These are phyloP conservation scores for Apoderus coryli DNA, from an alignment of 2,888 invertebrate genomes.

Conservation along the genomic window DNA sequence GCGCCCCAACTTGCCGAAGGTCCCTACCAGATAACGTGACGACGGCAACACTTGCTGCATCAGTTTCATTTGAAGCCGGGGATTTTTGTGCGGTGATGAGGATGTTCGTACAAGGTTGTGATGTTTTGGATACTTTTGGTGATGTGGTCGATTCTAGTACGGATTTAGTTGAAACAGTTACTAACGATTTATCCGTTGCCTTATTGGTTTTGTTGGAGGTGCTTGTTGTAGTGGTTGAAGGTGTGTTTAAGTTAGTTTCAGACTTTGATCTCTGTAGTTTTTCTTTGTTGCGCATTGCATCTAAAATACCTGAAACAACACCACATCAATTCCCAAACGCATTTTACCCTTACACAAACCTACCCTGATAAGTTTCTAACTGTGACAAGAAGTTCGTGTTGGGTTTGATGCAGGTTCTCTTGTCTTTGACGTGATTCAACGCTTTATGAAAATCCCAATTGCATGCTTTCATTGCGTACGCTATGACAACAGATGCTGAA, in stretches of 20 bases:
- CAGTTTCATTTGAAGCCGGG: no score
- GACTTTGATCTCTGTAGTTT: constrained; percentile 86
- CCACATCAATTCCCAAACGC: no score
- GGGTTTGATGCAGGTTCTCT: constrained; percentile 88
- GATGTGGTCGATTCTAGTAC: no score
- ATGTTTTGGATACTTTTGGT: constrained; percentile 43
- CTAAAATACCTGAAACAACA: constrained; percentile 40
- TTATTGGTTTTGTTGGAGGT: constrained; percentile 35
- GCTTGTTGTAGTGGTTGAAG: constrained; percentile 27
- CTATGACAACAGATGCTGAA: constrained; percentile 95
- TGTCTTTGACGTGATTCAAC: constrained; percentile 76
- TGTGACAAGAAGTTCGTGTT: constrained; percentile 90
- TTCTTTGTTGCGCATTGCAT: constrained; percentile 92
- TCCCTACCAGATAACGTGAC: constrained; percentile 27
- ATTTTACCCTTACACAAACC: no score
- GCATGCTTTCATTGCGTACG: constrained; percentile 96
- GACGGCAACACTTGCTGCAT: no score
- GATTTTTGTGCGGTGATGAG: constrained; percentile 19
- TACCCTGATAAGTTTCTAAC: constrained; percentile 81
- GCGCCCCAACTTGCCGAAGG: constrained; percentile 26
- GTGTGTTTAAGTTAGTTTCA: constrained; percentile 74
- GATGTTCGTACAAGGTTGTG: no score
- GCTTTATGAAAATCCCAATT: constrained; percentile 87
- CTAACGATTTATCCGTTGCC: constrained; percentile 41
- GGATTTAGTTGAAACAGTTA: no score